Percentiles rank a stretch among this genome's conserved stretches.
phyloP scores from a whole-genome alignment of 2,113 vertebrate genomes.

The Maccullochella peelii region DNA sequence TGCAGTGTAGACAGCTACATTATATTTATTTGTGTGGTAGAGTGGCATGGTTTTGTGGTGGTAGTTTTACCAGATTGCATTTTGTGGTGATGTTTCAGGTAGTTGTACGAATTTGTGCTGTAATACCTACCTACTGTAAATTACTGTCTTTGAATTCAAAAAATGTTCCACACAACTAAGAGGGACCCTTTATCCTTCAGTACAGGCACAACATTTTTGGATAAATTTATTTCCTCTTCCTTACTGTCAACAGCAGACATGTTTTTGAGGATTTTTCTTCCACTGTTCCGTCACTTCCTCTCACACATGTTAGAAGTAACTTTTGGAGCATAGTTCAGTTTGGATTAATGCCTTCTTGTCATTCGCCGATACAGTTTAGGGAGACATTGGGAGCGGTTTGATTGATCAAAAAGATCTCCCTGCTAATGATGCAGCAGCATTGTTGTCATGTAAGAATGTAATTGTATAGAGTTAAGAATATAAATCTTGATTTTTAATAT shows the following conservation, averaged over 20 bases:
- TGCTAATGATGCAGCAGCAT: not conserved
- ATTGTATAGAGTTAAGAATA: not conserved
- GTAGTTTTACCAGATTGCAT: not conserved
- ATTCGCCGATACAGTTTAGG: not conserved
- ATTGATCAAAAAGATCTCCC: not conserved
- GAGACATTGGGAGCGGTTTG: not conserved
- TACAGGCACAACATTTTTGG: not conserved
- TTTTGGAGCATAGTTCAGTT: too few species aligned
- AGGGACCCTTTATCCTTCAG: not conserved
- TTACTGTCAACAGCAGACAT: not conserved
- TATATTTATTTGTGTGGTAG: not conserved
- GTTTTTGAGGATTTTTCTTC: not conserved
- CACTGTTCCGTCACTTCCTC: not conserved
- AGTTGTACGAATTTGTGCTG: not conserved
- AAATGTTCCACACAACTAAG: not conserved
- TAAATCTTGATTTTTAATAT: not conserved
- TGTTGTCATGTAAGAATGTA: not conserved
- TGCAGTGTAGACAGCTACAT: not conserved
- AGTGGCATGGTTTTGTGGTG: not conserved
- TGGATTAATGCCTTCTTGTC: not conserved
- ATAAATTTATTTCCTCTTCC: not conserved
- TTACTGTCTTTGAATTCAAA: not conserved
- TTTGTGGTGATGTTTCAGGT: not conserved
- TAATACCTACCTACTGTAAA: not conserved
- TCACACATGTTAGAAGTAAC: not conserved